These are phyloP conservation scores for Lonchura striata DNA, from an alignment of 2,113 vertebrate genomes.

Conservation along the genomic window DNA sequence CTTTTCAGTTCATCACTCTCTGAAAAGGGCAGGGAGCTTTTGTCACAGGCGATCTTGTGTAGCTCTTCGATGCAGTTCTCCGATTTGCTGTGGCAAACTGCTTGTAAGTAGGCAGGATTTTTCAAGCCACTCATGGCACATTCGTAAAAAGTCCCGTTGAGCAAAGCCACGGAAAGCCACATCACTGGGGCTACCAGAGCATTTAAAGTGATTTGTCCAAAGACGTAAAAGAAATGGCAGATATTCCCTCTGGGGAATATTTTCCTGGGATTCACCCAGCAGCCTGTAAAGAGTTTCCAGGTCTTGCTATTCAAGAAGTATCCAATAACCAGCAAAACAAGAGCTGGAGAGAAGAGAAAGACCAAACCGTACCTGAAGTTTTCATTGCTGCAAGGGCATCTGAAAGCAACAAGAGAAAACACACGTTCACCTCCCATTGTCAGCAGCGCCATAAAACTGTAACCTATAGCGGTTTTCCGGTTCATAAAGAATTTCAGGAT, in stretches of 20 bases:
- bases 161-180: conserved; percentile 92
- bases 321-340: conserved; percentile 82
- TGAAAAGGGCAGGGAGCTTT: conserved; percentile 70
- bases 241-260: conserved; percentile 61
- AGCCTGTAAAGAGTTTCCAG: conserved; percentile 91
- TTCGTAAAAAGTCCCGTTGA: conserved; percentile 91
- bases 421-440: conserved; percentile 87
- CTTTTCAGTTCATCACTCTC: conserved; percentile 81
- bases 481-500: conserved; percentile 83
- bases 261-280: conserved; percentile 80
- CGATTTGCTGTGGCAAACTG: conserved; percentile 83
- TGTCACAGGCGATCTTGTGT: conserved; percentile 79
- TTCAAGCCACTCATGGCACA: conserved; percentile 89
- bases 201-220: conserved; percentile 70
- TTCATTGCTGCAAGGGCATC: conserved; percentile 89
- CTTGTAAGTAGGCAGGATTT: conserved; percentile 66
- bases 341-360: conserved; percentile 87
- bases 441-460: conserved; percentile 89
- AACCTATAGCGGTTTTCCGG: conserved; percentile 87
- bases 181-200: conserved; percentile 86
- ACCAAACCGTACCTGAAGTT: conserved; percentile 84
- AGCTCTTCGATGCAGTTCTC: conserved; percentile 77
- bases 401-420: conserved; percentile 90
- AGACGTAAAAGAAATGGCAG: conserved; percentile 60
- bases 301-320: conserved; percentile 82